Evolutionary conservation across 2,797 vertebrate genomes (phyloP), one percentile per base, ranked within the genome.

Genomic region (Eurystomus glaucurus): DNA sequence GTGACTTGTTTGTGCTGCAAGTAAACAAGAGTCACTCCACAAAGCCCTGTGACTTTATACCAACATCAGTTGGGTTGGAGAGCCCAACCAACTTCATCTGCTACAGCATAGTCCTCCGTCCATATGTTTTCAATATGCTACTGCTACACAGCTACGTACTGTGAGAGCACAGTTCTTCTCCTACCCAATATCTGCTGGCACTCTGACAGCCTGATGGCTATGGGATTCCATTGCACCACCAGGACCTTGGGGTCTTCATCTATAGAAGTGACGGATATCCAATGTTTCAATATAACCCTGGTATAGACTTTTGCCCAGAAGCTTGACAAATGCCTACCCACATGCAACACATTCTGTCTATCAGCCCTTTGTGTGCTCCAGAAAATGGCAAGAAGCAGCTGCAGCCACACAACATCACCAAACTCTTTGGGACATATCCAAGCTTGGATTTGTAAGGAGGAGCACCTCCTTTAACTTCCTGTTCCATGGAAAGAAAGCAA

Each of bases 171-270:
- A 4, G 1, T 33, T 83, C 76, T 31, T n/a, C 9, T 14, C 18
- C 19, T 37, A 0, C 19, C 28, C 6, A 26, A 37, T 17, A 79
- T 11, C 41, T 55, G n/a, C 68, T 68, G 66, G 48, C 13, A 57
- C 57, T 39, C 61, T 41, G 29, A 68, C 9, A 84, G 33, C 21
- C 33, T 43, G 28, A 28, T 17, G 57, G 26, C 21, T 90, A 68
- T 0, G 0, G 20, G 29, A 2, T 46, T 14, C 45, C 65, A 23
- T 3, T 5, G 19, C 20, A 52, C 6, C 22, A 17, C 41, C 25
- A 19, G 0, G 20, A 50, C 51, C n/a, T 48, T 50, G 18, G 20
- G n/a, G 21, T 57, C 31, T 62, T 61, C 26, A 57, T 15, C 35
- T 6, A 3, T 5, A 37, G 7, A 66, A 51, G 18, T 4, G 18